Percentiles rank a stretch among this genome's conserved stretches.
These are phyloP conservation scores for Caiman crocodilus DNA, from an alignment of 2,797 vertebrate genomes.

Conservation along the genomic window DNA sequence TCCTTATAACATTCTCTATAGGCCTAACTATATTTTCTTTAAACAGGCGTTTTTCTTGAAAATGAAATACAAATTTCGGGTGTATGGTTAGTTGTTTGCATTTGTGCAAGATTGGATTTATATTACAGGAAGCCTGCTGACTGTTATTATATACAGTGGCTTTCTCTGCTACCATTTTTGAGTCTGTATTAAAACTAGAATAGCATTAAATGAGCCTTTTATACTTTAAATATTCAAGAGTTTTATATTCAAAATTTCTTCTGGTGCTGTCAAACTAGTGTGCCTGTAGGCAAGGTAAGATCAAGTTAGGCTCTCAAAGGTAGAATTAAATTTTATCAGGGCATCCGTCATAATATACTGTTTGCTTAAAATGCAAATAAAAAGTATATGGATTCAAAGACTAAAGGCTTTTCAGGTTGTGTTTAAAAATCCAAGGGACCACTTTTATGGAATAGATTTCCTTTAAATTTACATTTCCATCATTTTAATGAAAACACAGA, in stretches of 20 bases:
- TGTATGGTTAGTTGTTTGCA: conserved; percentile 65
- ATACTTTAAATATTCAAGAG: conserved; percentile 84
- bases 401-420: conserved; percentile 72
- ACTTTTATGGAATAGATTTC: conserved; percentile 71
- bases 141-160: conserved; percentile 51
- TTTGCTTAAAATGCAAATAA: conserved; percentile 85
- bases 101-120: conserved; percentile 63
- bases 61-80: conserved; percentile 63
- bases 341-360: conserved; percentile 80
- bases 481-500: conserved; percentile 79
- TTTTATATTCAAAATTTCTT: conserved; percentile 84
- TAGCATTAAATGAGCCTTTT: conserved; percentile 80
- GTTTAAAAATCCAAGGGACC: conserved; percentile 76
- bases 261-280: conserved; percentile 79
- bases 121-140: conserved; percentile 65
- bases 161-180: conserved; percentile 62
- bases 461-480: conserved; percentile 79
- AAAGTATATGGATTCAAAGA: conserved; percentile 77
- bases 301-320: conserved; percentile 84
- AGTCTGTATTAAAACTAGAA: conserved; percentile 77
- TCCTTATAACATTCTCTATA: conserved; percentile 13
- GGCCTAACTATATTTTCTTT: conserved; percentile 23
- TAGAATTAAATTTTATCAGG: conserved; percentile 85
- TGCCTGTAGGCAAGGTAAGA: conserved; percentile 84
- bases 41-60: conserved; percentile 46